Conservation (phyloP, 2,888 invertebrate species). For the Andrena bucephala region DNA sequence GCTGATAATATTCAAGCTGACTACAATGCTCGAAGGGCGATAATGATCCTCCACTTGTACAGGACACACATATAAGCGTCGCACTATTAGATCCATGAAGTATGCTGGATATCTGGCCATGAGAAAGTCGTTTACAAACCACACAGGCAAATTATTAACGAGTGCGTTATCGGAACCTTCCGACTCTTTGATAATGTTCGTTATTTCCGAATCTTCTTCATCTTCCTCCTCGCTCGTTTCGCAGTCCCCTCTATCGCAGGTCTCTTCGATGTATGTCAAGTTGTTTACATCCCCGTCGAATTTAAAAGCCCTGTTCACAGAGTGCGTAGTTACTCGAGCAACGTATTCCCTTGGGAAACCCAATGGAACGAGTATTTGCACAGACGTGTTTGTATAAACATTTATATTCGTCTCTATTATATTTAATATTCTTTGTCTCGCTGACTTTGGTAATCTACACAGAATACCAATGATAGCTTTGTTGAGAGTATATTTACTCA, state of each 20-base stretch:
- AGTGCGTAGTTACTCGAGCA: slow-evolving; percentile 30
- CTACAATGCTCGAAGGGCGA: slow-evolving; percentile 87
- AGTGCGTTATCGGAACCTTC: slow-evolving; percentile 27
- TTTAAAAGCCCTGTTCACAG: slow-evolving; percentile 65
- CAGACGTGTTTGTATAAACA: slow-evolving; percentile 88
- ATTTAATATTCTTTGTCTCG: slow-evolving; percentile 86
- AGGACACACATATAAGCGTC: slow-evolving; percentile 88
- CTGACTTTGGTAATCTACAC: slow-evolving; percentile 87
- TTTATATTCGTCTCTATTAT: slow-evolving; percentile 88
- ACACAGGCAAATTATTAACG: slow-evolving; percentile 79
- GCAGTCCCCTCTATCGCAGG: slow-evolving; percentile 38
- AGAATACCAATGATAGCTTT: slow-evolving; percentile 90
- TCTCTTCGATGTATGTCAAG: slow-evolving; percentile 56
- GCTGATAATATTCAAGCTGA: slow-evolving; percentile 88
- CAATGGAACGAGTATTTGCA: slow-evolving; percentile 88
- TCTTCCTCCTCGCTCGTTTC: slow-evolving; percentile 68
- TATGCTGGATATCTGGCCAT: slow-evolving; percentile 88
- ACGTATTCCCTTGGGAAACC: slow-evolving; percentile 75
- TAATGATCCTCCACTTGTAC: slow-evolving; percentile 91
- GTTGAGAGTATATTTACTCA: slow-evolving; percentile 90
- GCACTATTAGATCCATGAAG: slow-evolving; percentile 90
- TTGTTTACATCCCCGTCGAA: slow-evolving; percentile 72
- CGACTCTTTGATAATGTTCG: slow-evolving; percentile 1
- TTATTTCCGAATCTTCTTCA: slow-evolving; percentile 68
- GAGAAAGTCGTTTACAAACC: slow-evolving; percentile 89